Evolutionary conservation across 2,888 invertebrate species (phyloP).

Genomic region (Pteria penguin): DNA sequence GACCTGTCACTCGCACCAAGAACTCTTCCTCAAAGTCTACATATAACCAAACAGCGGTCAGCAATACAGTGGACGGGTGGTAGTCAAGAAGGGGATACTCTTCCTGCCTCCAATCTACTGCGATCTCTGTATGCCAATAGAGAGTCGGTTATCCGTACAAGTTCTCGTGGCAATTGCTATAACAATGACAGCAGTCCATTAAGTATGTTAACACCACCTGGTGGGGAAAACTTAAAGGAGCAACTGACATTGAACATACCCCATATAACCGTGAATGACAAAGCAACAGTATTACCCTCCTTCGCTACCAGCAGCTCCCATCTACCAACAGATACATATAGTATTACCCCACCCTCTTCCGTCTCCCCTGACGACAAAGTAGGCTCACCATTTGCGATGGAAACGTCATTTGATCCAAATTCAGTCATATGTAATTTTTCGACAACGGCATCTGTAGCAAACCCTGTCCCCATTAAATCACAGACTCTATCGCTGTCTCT

Average conservation of each 20-base stretch:
- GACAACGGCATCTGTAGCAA: slow-evolving; percentile 4
- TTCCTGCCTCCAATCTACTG: slow-evolving; percentile 93
- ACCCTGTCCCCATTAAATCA: slow-evolving; percentile 32
- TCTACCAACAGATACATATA: slow-evolving; percentile 82
- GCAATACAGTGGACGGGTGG: slow-evolving; percentile 94
- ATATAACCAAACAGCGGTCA: slow-evolving; percentile 68
- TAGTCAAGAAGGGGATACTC: slow-evolving; percentile 76
- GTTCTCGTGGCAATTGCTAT: slow-evolving; percentile 71
- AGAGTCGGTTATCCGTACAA: slow-evolving; percentile 95
- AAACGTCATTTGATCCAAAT: slow-evolving; percentile 34
- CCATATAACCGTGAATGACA: slow-evolving; percentile 52
- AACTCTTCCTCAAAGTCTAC: neutral
- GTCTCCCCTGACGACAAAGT: slow-evolving; percentile 94
- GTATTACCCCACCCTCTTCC: slow-evolving; percentile 97
- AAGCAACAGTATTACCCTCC: slow-evolving; percentile 32
- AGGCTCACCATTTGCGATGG: slow-evolving; percentile 46
- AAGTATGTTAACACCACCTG: slow-evolving; percentile 93
- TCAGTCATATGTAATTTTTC: slow-evolving; percentile 16
- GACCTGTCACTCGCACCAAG: neutral
- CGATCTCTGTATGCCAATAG: slow-evolving; percentile 95
- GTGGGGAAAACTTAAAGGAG: slow-evolving; percentile 85
- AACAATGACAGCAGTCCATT: slow-evolving; percentile 80
- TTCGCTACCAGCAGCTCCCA: slow-evolving; percentile 12
- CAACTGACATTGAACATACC: slow-evolving; percentile 59
- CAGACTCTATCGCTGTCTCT: slow-evolving; percentile 35